Evolutionary conservation across 2,113 vertebrate genomes (phyloP).

Genomic region (Climacteris rufus): DNA sequence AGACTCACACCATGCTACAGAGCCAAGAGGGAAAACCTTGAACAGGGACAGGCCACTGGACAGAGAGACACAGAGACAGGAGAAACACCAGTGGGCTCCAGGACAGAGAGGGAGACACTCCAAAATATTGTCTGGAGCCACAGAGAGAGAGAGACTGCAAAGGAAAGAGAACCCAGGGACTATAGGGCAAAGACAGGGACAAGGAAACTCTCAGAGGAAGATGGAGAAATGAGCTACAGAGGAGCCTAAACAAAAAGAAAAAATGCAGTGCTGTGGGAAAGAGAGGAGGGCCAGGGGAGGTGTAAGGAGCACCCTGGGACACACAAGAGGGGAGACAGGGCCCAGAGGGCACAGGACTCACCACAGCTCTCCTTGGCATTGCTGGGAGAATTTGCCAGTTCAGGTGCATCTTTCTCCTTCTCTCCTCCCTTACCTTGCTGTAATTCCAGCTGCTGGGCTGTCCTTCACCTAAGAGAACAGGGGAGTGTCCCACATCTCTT

Average conservation of each 20-base stretch:
- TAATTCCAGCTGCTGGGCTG: background rate
- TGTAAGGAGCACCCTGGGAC: background rate
- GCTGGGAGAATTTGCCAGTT: background rate
- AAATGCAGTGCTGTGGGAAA: background rate
- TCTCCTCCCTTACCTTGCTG: background rate
- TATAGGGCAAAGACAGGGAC: background rate
- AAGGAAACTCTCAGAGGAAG: background rate
- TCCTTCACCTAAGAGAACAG: background rate
- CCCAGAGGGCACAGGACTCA: background rate
- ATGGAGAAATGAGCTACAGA: background rate
- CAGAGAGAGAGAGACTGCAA: background rate
- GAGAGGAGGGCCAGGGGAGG: background rate
- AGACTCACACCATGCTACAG: background rate
- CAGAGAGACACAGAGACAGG: background rate
- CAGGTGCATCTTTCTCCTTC: background rate
- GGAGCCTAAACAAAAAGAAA: background rate
- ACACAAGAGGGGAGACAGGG: background rate
- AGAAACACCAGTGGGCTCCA: background rate
- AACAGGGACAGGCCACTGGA: fast-evolving
- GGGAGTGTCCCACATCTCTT: background rate
- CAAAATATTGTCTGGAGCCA: background rate
- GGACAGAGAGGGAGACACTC: background rate
- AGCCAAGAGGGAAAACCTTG: background rate
- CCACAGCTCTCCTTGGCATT: background rate
- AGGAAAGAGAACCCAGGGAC: background rate